Evolutionary conservation across 2,797 vertebrate species (phyloP).

Genomic region (Euthynnus affinis): DNA sequence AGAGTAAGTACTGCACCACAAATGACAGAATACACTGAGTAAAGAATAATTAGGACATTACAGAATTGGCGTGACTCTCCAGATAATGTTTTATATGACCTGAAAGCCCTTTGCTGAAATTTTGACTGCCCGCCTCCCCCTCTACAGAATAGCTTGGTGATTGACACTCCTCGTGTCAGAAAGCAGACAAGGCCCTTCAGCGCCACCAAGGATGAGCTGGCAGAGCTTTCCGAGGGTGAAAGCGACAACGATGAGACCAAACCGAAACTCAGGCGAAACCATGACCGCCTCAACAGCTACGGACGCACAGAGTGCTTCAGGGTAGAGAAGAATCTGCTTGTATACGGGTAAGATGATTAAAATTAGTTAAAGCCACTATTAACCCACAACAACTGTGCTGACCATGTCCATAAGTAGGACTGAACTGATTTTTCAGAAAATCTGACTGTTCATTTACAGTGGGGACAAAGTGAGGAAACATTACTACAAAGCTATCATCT

Average conservation of each 20-base stretch:
- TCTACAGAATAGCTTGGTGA: slow-evolving; percentile 97
- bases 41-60: neutral
- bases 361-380: neutral
- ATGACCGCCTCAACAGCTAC: slow-evolving; percentile 93
- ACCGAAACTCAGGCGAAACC: slow-evolving; percentile 93
- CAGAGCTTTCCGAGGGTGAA: slow-evolving; percentile 95
- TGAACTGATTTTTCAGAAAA: neutral
- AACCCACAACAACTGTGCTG: neutral
- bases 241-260: slow-evolving; percentile 94
- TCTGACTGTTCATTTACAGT: too few species aligned
- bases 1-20: slow-evolving; percentile 89
- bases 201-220: slow-evolving; percentile 96
- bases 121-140: neutral
- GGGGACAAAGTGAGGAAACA: too few species aligned
- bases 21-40: neutral
- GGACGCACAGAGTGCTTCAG: slow-evolving; percentile 98
- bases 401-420: neutral
- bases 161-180: slow-evolving; percentile 96
- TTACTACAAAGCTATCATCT: neutral
- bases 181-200: slow-evolving; percentile 98
- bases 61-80: neutral
- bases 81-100: neutral
- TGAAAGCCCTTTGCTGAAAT: slow-evolving; percentile 14
- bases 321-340: slow-evolving; percentile 97
- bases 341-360: slow-evolving; percentile 91